Evolutionary conservation across 2,888 invertebrate genomes (phyloP), one percentile per base, ranked within the genome.

Genomic region (Neoaliturus tenellus): DNA sequence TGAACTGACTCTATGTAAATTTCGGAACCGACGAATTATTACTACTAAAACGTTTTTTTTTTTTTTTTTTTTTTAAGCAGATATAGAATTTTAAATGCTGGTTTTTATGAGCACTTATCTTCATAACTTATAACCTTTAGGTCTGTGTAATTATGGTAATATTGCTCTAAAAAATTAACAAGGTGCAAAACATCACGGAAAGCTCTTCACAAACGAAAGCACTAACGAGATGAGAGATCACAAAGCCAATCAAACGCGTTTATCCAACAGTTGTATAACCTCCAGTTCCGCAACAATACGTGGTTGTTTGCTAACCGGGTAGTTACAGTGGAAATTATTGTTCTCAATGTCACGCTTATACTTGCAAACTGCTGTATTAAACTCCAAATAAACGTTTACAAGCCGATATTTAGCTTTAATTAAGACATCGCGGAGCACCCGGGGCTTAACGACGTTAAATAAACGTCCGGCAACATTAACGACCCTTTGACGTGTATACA

Each of bases 371-470:
- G 14, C 62, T 28, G 31, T 62, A 28, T 62, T 62, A 62, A 62
- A 62, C 5, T 14, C 62, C 28, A 25, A 62, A 62, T 62, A 62
- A 62, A 62, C 62, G 62, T 62, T 62, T 62, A 62, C 62, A 62
- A 62, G 28, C 14, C 25, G 28, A 62, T 62, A 28, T 62, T 62
- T 62, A 62, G 62, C 28, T 62, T 62, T 62, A 62, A 62, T 62
- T 62, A 62, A 62, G 62, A 62, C 62, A 62, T 62, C 62, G 12
- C 62, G 12, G 62, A 62, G 62, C 62, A 62, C 62, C 31, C 62
- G 62, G 31, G 62, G 62, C 62, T 62, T 62, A 62, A 62, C 62
- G 62, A 62, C 62, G 62, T 28, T 25, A 62, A 62, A 28, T 62
- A 28, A 28, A 62, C 62, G 62, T 62, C 62, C 28, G 62, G 62